Base-by-base conservation (phyloP, 2,888 invertebrate species). In the Myopa tessellatipennis region DNA sequence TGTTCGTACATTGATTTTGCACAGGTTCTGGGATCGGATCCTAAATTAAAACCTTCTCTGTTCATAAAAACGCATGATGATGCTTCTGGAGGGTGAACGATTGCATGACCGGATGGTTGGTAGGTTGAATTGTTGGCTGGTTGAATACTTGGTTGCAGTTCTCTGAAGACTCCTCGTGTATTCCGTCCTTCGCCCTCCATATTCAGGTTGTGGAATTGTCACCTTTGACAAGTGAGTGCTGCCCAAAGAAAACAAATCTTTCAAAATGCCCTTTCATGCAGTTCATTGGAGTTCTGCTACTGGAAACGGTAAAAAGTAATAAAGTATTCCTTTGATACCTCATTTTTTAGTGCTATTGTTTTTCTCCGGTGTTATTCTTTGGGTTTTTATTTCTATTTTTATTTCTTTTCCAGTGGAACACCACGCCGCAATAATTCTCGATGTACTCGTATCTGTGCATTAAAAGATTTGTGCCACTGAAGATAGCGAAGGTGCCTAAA, bases 141-240 rank as follows among this genome's bases (percentile, higher is more conserved):
- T 26, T 26, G 26, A 26, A 26, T 26, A 26, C 7, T 60, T n/a
- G 60, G 16, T 60, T 60, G 60, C 16, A 60, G 60, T 60, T 60
- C 16, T 60, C 26, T 7, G 26, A 18, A 60, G 3, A 18, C 60
- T 2, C 4, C 60, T 14, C 26, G 26, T 26, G 61, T 63, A 5
- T 14, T 63, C 26, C 26, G 10, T 63, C 4, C 5, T 63, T 63
- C 8, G 26, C 10, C 34, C 26, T 63, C 58, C 14, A 26, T 10
- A 18, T 63, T 50, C 50, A 50, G 50, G n/a, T 63, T 16, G 65
- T 65, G 14, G 14, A 65, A 65, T 65, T 65, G 65, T 65, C 65
- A 65, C 12, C 65, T 38, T 65, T 38, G 65, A 65, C 65, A 38
- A 65, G 14, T 63, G 61, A 63, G n/a, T 5, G 61, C 61, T 63